Base-by-base conservation (phyloP, 2,797 vertebrate species). In the Triplophysa yarkandensis region DNA sequence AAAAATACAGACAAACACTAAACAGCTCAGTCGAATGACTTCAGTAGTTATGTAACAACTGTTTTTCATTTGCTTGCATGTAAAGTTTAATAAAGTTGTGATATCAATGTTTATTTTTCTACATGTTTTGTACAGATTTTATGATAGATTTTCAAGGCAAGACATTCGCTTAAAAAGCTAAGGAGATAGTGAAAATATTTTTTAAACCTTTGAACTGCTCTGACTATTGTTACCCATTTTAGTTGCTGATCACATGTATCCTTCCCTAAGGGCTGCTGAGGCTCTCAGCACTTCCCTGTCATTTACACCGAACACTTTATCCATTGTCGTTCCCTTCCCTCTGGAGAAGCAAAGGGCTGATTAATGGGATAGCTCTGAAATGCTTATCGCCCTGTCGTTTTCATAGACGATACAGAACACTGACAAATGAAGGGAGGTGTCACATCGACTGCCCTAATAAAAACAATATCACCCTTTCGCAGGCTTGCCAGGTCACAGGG, bases 401-500 rank as follows among this genome's bases (percentile, higher is more conserved):
- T 77, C 65, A 77, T 77, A 57, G 69, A 74, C 6, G 36, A 46
- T 62, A 72, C 71, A 76, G 66, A 83, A 65, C 84, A 77, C 52
- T 46, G 70, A 66, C 10, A 77, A 30, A 80, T 78, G 44, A 55
- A 60, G 68, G 77, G 76, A 81, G 44, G 79, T 85, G 86, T 83
- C 82, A 70, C 81, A 82, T 84, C 77, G 62, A 82, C 74, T 68
- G 77, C 70, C 65, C 58, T 79, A 83, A 83, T 88, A 88, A 86
- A 86, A 89, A 85, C 78, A 87, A 80, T 83, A 87, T 86, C 74
- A 78, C 64, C 74, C 78, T 76, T 79, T 74, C 67, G 71, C 79
- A 87, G 82, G 84, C 76, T 81, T 74, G 72, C 71, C 76, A 84
- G 87, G 86, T 90, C 82, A 85, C 76, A 78, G 58, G 89, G 85